A percentile compares a stretch with the other conserved stretches of the same genome.
Conservation (phyloP, 2,113 vertebrate species). For the Talpa occidentalis region DNA sequence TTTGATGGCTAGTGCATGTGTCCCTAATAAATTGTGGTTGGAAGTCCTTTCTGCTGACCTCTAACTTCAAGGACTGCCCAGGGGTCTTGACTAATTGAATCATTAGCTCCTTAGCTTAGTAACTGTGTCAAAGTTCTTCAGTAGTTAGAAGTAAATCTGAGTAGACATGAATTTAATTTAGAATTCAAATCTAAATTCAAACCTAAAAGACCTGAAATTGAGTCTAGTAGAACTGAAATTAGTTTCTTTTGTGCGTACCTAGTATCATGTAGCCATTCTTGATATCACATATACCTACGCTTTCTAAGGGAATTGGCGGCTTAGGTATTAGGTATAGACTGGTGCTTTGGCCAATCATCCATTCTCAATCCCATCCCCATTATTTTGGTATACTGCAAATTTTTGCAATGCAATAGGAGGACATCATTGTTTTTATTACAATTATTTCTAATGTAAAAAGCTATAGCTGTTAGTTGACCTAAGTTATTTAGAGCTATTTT, state of each 20-base stretch:
- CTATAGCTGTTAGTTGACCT: background rate
- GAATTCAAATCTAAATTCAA: slow-evolving; percentile 34
- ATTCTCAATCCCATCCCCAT: background rate
- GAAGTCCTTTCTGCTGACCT: slow-evolving; percentile 40
- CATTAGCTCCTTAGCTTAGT: background rate
- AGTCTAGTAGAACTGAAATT: background rate
- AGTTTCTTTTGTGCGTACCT: background rate
- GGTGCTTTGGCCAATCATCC: background rate
- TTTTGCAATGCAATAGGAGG: background rate
- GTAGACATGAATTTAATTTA: background rate
- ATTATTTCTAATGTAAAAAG: background rate
- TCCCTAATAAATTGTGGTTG: background rate
- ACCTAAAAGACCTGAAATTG: background rate
- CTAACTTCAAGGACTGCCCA: background rate
- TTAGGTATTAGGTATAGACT: background rate
- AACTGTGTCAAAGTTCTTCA: background rate
- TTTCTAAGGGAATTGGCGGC: background rate
- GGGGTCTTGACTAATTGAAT: background rate
- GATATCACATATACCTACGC: background rate
- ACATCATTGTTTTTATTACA: background rate
- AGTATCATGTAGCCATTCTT: background rate
- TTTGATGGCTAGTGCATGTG: background rate
- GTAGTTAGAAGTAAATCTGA: background rate
- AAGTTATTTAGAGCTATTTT: background rate
- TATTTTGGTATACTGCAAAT: background rate